Evolutionary conservation across 2,113 vertebrate species (phyloP).

Genomic region (Oryzias celebensis): DNA sequence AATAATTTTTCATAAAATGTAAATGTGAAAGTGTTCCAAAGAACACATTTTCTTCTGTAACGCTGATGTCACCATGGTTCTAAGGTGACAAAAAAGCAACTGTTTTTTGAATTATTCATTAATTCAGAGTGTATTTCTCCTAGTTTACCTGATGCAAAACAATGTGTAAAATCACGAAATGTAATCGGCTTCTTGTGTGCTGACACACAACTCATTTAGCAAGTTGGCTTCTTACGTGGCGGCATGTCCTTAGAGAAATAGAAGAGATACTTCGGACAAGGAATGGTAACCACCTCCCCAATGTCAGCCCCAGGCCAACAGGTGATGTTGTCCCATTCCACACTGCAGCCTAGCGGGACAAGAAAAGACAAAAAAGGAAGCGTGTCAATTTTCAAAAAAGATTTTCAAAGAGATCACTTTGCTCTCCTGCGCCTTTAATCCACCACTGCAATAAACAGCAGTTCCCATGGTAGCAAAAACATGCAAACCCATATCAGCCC

Average conservation of each 20-base stretch:
- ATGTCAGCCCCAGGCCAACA: conserved; percentile 87
- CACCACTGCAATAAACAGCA: not conserved
- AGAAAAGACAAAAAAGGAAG: not conserved
- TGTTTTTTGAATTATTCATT: no score
- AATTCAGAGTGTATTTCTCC: no score
- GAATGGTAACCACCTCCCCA: conserved; percentile 83
- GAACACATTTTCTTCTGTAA: no score
- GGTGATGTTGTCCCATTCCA: conserved; percentile 87
- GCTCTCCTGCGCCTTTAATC: not conserved
- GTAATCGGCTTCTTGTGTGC: no score
- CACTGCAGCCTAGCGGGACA: conserved; percentile 79
- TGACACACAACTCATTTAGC: not conserved
- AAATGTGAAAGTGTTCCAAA: no score
- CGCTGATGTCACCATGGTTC: no score
- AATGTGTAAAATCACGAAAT: no score
- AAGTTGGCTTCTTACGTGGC: conserved; percentile 45
- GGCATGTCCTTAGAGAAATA: conserved; percentile 65
- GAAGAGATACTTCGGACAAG: conserved; percentile 83
- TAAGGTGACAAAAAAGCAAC: no score
- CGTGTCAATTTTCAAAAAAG: not conserved
- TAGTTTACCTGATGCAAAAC: no score
- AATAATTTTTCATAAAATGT: no score
- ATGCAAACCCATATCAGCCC: conserved; percentile 15
- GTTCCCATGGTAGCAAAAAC: conserved; percentile 52
- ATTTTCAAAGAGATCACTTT: not conserved